Base-by-base conservation (phyloP, 2,113 vertebrate genomes). In the Malurus elegans region DNA sequence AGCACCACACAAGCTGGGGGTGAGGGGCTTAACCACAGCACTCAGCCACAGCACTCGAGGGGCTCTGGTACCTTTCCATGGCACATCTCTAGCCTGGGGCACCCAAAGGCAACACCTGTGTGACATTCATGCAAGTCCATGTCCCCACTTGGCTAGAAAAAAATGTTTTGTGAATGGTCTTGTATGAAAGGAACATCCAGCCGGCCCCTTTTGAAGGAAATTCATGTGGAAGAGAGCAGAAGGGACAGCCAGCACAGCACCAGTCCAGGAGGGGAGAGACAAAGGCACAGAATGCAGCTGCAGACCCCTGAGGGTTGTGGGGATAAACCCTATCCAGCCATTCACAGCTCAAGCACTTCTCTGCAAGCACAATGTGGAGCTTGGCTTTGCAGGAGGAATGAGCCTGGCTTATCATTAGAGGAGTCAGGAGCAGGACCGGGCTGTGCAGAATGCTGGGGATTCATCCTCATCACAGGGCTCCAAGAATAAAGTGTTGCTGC, bases 401-500 rank as follows among this genome's bases (percentile, higher is more conserved):
- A 90, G 47, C 56, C 82, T 74, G 88, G 53, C 60, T 95, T 90
- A 74, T 93, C 94, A 90, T 88, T 79, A 94, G 47, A 24, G 54
- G 6, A 24, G 83, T 9, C 51, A 90, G 73, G 85, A 91, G 26
- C 47, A 93, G 86, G 78, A 95, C 56, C 3, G 56, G 70, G 75
- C 82, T 94, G 90, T 42, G 79, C 17, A 50, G 75, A 90, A 82
- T 0, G 5, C 62, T 61, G 54, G 0, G 25, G 71, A 73, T 88
- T 95, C 85, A 42, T 72, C 78, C 31, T 93, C 81, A 20, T 90
- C 94, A 95, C 66, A 96, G 38, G 66, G 40, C 91, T 80, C 40
- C 28, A 36, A 92, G 88, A 94, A 90, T 72, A 97, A 96, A 88
- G 92, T 60, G 74, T 12, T 79, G 61, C 28, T 92, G 56, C 92